phyloP scores from a whole-genome alignment of 1,140 invertebrate species.

The Nomia melanderi region DNA sequence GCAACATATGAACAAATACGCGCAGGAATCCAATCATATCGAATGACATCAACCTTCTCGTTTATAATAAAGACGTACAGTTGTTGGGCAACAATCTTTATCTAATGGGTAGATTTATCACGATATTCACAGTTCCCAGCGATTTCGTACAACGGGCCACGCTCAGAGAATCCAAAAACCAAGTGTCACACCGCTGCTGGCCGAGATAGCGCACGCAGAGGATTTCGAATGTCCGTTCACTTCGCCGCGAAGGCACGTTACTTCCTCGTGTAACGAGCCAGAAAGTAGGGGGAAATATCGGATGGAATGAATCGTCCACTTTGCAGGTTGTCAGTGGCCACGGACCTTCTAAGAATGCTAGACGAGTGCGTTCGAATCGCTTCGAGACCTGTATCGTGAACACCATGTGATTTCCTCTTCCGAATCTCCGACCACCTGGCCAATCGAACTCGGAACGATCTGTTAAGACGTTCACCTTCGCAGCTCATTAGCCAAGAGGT shows the following conservation, averaged over 20 bases:
- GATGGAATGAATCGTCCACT: slow-evolving; percentile 38
- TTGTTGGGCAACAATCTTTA: too few species aligned
- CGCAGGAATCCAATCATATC: too few species aligned
- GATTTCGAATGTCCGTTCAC: not conserved
- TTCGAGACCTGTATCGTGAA: not conserved
- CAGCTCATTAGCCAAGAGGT: too few species aligned
- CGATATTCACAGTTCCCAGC: too few species aligned
- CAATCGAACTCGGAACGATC: not conserved
- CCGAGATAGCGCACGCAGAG: too few species aligned
- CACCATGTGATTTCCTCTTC: not conserved
- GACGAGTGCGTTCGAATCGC: not conserved
- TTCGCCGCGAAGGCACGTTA: not conserved
- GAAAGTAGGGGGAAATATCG: slow-evolving; percentile 37
- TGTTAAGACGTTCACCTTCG: too few species aligned
- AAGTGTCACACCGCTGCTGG: not conserved
- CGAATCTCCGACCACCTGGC: not conserved
- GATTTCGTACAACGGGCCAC: too few species aligned
- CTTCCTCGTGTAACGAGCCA: slow-evolving; percentile 12
- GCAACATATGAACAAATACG: too few species aligned
- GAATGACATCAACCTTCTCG: too few species aligned
- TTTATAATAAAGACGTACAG: too few species aligned
- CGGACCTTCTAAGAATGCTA: slow-evolving; percentile 16
- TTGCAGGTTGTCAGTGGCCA: slow-evolving; percentile 48
- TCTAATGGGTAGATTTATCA: too few species aligned
- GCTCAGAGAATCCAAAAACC: not conserved